phyloP scores from a whole-genome alignment of 2,888 invertebrate species.

The Trichacis sp. region DNA sequence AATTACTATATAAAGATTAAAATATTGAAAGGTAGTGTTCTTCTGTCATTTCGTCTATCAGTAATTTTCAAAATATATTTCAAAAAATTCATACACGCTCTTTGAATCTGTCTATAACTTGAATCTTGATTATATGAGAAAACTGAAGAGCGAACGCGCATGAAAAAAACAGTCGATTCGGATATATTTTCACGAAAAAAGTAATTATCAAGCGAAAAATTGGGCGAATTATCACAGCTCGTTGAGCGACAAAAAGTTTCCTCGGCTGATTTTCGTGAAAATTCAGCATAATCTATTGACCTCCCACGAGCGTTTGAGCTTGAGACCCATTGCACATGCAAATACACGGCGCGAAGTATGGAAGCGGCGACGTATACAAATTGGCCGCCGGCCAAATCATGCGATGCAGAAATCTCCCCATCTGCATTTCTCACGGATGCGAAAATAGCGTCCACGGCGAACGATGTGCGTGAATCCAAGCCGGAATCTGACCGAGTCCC shows the following conservation, averaged over 20 bases:
- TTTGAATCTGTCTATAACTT: too few species aligned
- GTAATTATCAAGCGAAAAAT: background rate
- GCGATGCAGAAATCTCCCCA: conserved; percentile 54
- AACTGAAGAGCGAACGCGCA: too few species aligned
- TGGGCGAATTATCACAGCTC: background rate
- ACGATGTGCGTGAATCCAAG: conserved; percentile 25
- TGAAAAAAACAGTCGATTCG: background rate
- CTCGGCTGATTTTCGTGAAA: conserved; percentile 37
- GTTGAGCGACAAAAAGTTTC: conserved; percentile 33
- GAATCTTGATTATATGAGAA: too few species aligned
- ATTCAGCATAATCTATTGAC: conserved; percentile 42
- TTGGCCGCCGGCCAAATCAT: conserved; percentile 59
- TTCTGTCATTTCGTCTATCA: too few species aligned
- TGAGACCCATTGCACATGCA: conserved; percentile 37
- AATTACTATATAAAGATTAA: too few species aligned
- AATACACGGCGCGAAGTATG: conserved; percentile 24
- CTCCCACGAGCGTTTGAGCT: conserved; percentile 34
- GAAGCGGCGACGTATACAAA: conserved; percentile 30
- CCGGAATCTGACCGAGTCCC: conserved; percentile 32
- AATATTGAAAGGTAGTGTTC: too few species aligned
- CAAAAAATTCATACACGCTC: too few species aligned
- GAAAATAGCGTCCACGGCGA: conserved; percentile 61
- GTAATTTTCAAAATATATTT: too few species aligned
- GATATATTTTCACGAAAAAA: background rate
- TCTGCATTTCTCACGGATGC: conserved; percentile 61